Base-by-base conservation (phyloP, 2,113 vertebrate species). In the Anoplopoma fimbria region DNA sequence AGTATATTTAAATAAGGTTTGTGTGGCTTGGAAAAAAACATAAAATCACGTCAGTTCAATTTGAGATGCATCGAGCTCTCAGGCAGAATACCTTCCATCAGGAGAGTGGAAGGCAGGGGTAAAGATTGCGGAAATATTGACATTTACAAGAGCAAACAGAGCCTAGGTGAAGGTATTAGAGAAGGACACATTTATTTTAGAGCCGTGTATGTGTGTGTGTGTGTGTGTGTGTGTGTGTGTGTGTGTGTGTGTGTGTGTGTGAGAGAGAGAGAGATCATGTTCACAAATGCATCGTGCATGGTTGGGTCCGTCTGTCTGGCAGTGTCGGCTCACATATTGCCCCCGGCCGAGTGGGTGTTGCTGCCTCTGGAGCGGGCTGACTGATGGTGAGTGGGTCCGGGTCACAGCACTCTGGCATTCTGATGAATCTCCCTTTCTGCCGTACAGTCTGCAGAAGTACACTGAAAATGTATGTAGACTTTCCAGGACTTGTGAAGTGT, bases 51-150 rank as follows among this genome's bases (percentile, higher is more conserved):
- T 88, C 82, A 63, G 47, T 92, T 93, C 88, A 83, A 92, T 93
- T 91, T 85, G 68, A 87, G 88, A 91, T 87, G 87, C 88, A 75
- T 87, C 49, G 45, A 78, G 73, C 84, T 89, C 76, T 77, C 69
- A 51, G 73, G 77, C 60, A 72, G 81, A 74, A 77, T 40, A 47
- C 71, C 76, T 60, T 68, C 36, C 23, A 64, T 53, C 65, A 65
- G 75, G 77, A 88, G 86, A 73, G 69, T 40, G 68, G 57, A n/a
- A 90, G 62, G 78, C 87, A 55, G 45, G 67, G 79, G 86, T 87
- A 80, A 86, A 91, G 91, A 93, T 93, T 93, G 93, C 86, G 92
- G 92, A 93, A 93, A 94, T 91, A 93, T 93, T 93, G 93, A 93
- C 90, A 93, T 94, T 92, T 93, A 86, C 65, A 4, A 76, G 77